phyloP scores from a whole-genome alignment of 2,888 invertebrate species.

The Chalcosyrphus nemorum region DNA sequence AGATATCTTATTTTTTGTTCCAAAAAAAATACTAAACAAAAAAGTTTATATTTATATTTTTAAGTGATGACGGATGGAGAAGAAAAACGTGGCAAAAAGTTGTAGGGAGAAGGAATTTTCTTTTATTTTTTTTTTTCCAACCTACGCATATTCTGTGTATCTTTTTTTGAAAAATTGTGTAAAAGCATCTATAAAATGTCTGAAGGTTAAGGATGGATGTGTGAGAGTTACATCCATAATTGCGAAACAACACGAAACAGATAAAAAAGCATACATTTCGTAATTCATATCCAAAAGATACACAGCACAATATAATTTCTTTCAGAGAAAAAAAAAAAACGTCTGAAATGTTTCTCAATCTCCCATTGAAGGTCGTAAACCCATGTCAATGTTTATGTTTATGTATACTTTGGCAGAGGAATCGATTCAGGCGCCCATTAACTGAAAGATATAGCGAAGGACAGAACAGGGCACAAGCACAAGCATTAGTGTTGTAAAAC shows the following conservation, averaged over 20 bases:
- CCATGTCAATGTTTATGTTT: slow-evolving; percentile 3
- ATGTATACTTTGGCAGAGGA: background rate
- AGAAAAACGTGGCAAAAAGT: slow-evolving; percentile 5
- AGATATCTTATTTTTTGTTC: background rate
- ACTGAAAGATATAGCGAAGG: background rate
- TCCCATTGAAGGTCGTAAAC: slow-evolving; percentile 27
- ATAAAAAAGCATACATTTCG: slow-evolving; percentile 13
- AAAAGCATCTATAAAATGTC: slow-evolving; percentile 6
- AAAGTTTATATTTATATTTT: slow-evolving; percentile 25
- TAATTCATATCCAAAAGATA: slow-evolving; percentile 22
- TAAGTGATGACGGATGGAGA: slow-evolving; percentile 28
- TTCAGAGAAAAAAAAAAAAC: background rate
- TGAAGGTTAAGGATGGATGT: slow-evolving; percentile 55
- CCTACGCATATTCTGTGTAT: slow-evolving; percentile 7
- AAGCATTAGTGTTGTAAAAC: no score
- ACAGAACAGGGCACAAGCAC: background rate
- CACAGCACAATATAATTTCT: background rate
- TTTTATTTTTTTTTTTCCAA: background rate
- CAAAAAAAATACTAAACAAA: slow-evolving; percentile 15
- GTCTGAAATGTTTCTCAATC: slow-evolving; percentile 2
- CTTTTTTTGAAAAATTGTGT: slow-evolving; percentile 29
- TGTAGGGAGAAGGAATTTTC: background rate
- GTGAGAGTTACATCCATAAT: background rate
- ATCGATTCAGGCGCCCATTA: background rate
- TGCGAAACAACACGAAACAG: slow-evolving; percentile 11